Evolutionary conservation across 2,888 invertebrate species (phyloP).

Genomic region (Endotricha flammealis): DNA sequence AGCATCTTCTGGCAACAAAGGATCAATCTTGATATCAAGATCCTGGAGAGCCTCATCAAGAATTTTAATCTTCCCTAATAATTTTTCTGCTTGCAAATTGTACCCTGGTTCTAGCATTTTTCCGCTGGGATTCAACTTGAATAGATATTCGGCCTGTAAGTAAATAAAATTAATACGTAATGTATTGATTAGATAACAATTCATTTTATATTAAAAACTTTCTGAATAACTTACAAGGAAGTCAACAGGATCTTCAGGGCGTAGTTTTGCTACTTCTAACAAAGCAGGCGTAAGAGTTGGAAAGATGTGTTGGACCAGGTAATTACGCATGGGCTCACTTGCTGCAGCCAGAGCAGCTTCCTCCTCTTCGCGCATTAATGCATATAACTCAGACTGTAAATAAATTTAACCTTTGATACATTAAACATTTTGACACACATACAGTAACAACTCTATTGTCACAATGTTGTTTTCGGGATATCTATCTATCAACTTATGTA

Average conservation of each 20-base stretch:
- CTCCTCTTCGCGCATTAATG: constrained; percentile 83
- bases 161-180: constrained; percentile 8
- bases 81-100: constrained; percentile 73
- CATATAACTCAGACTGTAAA: constrained; percentile 72
- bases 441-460: no score
- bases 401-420: no score
- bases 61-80: constrained; percentile 68
- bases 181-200: no score
- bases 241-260: constrained; percentile 88
- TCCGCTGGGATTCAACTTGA: constrained; percentile 83
- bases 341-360: constrained; percentile 83
- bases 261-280: constrained; percentile 83
- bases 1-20: constrained; percentile 43
- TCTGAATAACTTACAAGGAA: constrained; percentile 76
- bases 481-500: no score
- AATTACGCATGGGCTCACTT: constrained; percentile 85
- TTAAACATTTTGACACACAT: no score
- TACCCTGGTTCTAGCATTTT: constrained; percentile 83
- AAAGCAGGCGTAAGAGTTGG: constrained; percentile 87
- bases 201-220: no score
- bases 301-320: constrained; percentile 86
- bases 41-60: constrained; percentile 59
- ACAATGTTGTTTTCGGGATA: no score
- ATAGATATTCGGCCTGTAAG: constrained; percentile 81
- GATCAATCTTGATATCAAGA: constrained; percentile 61